These are phyloP conservation scores for Gymnorhina tibicen DNA, from an alignment of 2,113 vertebrate species.

Conservation along the genomic window DNA sequence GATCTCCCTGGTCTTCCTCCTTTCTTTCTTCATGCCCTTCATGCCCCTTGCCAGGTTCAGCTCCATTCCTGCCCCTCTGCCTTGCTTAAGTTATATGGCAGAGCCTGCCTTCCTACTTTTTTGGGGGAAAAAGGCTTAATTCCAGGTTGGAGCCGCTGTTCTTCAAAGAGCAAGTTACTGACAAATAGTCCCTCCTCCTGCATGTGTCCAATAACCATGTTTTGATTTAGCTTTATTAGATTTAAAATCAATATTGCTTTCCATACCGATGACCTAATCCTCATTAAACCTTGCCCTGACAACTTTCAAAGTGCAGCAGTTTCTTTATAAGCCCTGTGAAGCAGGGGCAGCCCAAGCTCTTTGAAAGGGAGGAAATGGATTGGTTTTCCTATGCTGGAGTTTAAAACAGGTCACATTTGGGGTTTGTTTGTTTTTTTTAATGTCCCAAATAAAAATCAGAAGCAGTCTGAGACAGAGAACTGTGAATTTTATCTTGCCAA, in stretches of 20 bases:
- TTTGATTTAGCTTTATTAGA: constrained; percentile 46
- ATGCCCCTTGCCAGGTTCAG: background rate
- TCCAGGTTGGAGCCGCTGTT: background rate
- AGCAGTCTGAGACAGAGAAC: background rate
- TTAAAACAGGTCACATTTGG: background rate
- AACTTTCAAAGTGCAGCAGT: constrained; percentile 12
- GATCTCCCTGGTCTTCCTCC: background rate
- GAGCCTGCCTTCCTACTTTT: background rate
- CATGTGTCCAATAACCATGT: background rate
- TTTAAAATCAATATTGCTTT: constrained; percentile 43
- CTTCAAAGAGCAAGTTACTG: background rate
- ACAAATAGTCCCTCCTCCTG: background rate
- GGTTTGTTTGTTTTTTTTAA: too few species aligned
- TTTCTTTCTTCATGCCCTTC: background rate
- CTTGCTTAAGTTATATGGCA: background rate
- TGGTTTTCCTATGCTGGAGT: background rate
- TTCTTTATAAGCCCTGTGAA: background rate
- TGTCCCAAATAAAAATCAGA: background rate
- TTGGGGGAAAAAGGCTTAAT: background rate
- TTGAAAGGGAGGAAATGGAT: background rate
- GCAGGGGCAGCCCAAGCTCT: background rate
- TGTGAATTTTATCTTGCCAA: background rate
- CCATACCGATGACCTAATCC: constrained; percentile 30
- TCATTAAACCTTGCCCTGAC: background rate
- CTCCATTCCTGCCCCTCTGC: background rate